A percentile compares a stretch with the other conserved stretches of the same genome.
phyloP scores from a whole-genome alignment of 1,140 invertebrate species.

The Drosophila melanica region DNA sequence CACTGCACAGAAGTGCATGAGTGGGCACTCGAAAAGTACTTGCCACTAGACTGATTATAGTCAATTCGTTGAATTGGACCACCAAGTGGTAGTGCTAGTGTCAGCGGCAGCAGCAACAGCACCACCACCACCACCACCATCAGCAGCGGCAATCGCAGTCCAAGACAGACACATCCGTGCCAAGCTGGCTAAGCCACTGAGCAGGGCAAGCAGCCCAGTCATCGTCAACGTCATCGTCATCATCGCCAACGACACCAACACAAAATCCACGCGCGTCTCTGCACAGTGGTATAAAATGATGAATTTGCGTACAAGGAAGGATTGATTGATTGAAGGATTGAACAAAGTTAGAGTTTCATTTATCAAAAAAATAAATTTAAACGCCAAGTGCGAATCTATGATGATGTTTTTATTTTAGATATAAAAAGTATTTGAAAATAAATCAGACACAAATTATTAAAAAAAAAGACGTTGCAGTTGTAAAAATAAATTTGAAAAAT shows the following conservation, averaged over 20 bases:
- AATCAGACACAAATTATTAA: too few relatives aligned
- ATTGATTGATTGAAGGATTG: not conserved
- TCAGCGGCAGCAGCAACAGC: slow-evolving; percentile 35
- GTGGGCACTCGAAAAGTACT: slow-evolving; percentile 81
- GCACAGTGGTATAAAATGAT: slow-evolving; percentile 22
- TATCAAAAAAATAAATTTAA: too few relatives aligned
- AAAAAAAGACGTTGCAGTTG: too few relatives aligned
- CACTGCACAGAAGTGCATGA: slow-evolving; percentile 70
- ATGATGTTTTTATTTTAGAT: too few relatives aligned
- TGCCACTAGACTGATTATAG: slow-evolving; percentile 82
- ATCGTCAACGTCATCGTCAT: slow-evolving; percentile 57
- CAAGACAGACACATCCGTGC: slow-evolving; percentile 26
- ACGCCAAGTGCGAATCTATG: too few relatives aligned
- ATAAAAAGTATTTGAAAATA: too few relatives aligned
- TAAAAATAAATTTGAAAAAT: too few relatives aligned
- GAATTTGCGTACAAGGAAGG: not conserved
- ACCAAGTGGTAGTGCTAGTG: slow-evolving; percentile 63
- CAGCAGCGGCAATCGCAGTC: slow-evolving; percentile 28
- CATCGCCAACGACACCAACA: slow-evolving; percentile 41
- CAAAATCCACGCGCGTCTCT: slow-evolving; percentile 24
- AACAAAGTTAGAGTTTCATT: too few relatives aligned
- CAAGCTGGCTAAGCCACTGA: slow-evolving; percentile 53
- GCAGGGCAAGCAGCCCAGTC: slow-evolving; percentile 66
- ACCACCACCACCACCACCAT: slow-evolving; percentile 7
- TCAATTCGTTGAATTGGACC: slow-evolving; percentile 82